Evolutionary conservation across 1,140 invertebrate genomes (phyloP), one percentile per base, ranked within the genome.

Genomic region (Calliphora vicina): DNA sequence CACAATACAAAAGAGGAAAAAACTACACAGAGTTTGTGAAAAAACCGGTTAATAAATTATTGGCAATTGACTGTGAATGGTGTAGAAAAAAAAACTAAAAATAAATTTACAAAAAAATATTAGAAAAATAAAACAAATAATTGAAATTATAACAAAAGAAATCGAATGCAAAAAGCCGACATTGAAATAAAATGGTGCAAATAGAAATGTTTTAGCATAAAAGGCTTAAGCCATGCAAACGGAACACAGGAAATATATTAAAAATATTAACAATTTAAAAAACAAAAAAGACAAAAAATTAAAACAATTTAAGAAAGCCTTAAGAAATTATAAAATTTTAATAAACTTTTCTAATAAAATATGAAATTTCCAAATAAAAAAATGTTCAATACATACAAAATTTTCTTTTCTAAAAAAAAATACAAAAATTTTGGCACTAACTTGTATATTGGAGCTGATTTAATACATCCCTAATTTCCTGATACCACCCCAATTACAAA

Each of bases 41-140:
- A 88, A 87, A 89, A 88, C 88, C 88, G 88, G 88, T 88, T 88
- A 87, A 88, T 88, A 88, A 87, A 88, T 88, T 88, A 88, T 88
- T 88, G 87, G 83, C 86, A 88, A 88, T 87, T 86, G 84, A 84
- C 84, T 88, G 87, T 85, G 82, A 86, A 84, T 87, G 57, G 84
- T 85, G 80, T 85, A 85, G 86, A 88, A 87, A 71, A 85, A 85
- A 86, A 85, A 84, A 86, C 82, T 84, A 85, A 81, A 81, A 76
- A 61, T 74, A 61, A 10, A 82, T 29, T 35, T 35, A 50, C 20
- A 20, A 45, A 50, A 80, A 42, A 43, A 80, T 23, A 25, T 23
- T 80, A 42, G 6, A 80, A 80, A 61, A 80, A 50, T 50, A 50
- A 57, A 50, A 80, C 20, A 45, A 57, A 80, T 29, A 73, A 73